These are phyloP conservation scores for Caenorhabditis plicata DNA, from an alignment of 2,888 invertebrate species.

Conservation along the genomic window DNA sequence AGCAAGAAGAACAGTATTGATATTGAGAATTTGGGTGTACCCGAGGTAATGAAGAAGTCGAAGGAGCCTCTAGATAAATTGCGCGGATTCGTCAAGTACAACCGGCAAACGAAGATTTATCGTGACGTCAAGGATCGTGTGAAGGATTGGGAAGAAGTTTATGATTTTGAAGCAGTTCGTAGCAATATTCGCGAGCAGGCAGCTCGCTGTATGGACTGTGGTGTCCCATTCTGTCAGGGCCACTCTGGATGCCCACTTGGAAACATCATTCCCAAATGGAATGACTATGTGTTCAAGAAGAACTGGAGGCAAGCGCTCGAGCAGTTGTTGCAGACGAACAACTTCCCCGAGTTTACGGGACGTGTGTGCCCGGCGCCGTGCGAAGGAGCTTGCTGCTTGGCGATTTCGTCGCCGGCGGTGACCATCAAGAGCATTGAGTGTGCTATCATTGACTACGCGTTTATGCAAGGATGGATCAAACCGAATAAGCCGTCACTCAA, in stretches of 20 bases:
- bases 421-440: constrained; percentile 99
- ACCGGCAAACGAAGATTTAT: constrained; percentile 83
- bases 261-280: constrained; percentile 98
- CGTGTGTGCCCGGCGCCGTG: constrained; percentile 86
- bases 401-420: constrained; percentile 91
- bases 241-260: constrained; percentile 93
- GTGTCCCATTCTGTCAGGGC: constrained; percentile 96
- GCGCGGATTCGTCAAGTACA: constrained; percentile 92
- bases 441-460: constrained; percentile 95
- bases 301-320: constrained; percentile 74
- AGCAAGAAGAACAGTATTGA: constrained; percentile 44
- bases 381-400: constrained; percentile 95
- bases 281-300: constrained; percentile 83
- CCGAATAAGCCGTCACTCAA: constrained; percentile 78
- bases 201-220: constrained; percentile 95
- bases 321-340: constrained; percentile 93
- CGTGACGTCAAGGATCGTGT: constrained; percentile 81
- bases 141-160: constrained; percentile 90
- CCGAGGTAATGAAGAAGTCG: constrained; percentile 37
- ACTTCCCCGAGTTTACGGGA: constrained; percentile 81
- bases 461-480: constrained; percentile 82
- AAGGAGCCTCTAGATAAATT: constrained; percentile 64
- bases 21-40: constrained; percentile 59
- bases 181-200: constrained; percentile 83
- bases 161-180: constrained; percentile 79